Percentiles rank a stretch among this genome's conserved stretches.
phyloP scores from a whole-genome alignment of 2,888 invertebrate species.

The Penaeus monodon region DNA sequence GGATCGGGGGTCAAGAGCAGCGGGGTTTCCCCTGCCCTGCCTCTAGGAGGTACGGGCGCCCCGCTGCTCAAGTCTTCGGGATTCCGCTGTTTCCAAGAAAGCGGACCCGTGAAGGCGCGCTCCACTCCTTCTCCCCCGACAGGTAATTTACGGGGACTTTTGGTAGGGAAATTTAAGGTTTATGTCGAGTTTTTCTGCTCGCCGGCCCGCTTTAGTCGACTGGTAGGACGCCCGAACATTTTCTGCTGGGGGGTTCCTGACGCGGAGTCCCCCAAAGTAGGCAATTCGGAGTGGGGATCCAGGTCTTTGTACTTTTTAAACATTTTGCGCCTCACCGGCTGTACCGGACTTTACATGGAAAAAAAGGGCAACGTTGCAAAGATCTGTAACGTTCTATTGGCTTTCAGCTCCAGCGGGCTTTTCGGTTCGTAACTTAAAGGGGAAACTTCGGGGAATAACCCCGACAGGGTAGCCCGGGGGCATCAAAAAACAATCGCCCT shows the following conservation, averaged over 20 bases:
- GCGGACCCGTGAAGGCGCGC: constrained; percentile 39
- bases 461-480: constrained; percentile 32
- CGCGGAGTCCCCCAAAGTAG: constrained; percentile 50
- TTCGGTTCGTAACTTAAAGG: background rate
- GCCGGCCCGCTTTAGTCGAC: background rate
- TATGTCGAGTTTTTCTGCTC: background rate
- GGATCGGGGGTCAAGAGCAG: constrained; percentile 29
- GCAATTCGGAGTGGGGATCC: constrained; percentile 42
- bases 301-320: background rate
- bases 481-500: constrained; percentile 20
- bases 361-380: constrained; percentile 3
- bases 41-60: constrained; percentile 41
- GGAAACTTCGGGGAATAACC: constrained; percentile 30
- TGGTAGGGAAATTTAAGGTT: constrained; percentile 22
- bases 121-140: constrained; percentile 34
- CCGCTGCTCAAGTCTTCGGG: constrained; percentile 14
- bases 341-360: constrained; percentile 43
- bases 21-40: constrained; percentile 28
- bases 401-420: background rate
- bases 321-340: constrained; percentile 24
- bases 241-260: constrained; percentile 42
- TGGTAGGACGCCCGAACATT: constrained; percentile 19
- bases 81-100: constrained; percentile 22
- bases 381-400: constrained; percentile 1
- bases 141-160: constrained; percentile 14